Base-by-base conservation (phyloP, 2,888 invertebrate species). In the Thumatha senex region DNA sequence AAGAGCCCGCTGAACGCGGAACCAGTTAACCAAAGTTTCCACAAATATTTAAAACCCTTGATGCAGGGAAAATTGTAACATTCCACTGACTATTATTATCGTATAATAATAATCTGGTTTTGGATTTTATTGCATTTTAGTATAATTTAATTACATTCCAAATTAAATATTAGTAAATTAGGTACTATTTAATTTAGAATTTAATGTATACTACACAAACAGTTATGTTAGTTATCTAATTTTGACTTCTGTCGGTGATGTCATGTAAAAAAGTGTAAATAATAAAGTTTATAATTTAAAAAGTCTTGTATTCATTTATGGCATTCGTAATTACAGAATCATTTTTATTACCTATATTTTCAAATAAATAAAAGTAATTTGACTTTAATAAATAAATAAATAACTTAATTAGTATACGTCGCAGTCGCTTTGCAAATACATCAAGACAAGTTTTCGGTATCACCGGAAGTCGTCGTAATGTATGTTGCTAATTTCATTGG, bases 1-100 rank as follows among this genome's bases (percentile, higher is more conserved):
- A 95, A 96, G 82, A 96, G 96, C 76, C 96, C 97, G 0, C 89
- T 97, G 63, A 97, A 97, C 84, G 92, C 93, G 29, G 94, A 95
- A 61, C 95, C 95, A 0, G 97, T 97, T 33, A 96, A 96, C 74
- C 89, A 94, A 69, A 95, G 95, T 47, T 96, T 94, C 82, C 92
- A 95, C 59, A 92, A 94, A 57, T 94, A 96, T 77, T 92, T 97
- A 41, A 96, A 96, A 67, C 96, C 97, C 0, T 94, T 96, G 61
- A 92, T 97, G 83, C 95, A 95, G 73, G 94, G 96, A 24, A 95
- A 94, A 75, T 84, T 96, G 67, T 96, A 90, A 92, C 41, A 12
- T 14, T n/a, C n/a, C n/a, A 33, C 7, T 33, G 9, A 33, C 15
- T 1, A 15, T n/a, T 12, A 18, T 24, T 5, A 5, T 42, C 2